Evolutionary conservation across 2,888 invertebrate genomes (phyloP).

Genomic region (Netelia virgata): DNA sequence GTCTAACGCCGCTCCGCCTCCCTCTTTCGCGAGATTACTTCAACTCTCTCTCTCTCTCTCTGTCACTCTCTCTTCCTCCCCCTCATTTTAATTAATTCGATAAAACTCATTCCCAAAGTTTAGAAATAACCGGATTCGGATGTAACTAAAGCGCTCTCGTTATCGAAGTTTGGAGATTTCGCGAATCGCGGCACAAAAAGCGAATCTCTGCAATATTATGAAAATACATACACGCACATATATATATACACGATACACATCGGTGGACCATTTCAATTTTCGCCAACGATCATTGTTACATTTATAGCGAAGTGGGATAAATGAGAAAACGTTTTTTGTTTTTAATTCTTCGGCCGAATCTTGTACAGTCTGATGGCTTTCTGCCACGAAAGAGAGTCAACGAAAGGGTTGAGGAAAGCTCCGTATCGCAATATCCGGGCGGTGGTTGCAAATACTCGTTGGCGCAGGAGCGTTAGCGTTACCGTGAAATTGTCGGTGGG

Average conservation of each 20-base stretch:
- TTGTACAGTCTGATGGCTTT: constrained; percentile 4
- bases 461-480: constrained; percentile 15
- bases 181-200: constrained; percentile 9
- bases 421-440: not conserved
- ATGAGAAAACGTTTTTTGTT: not conserved
- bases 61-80: not conserved
- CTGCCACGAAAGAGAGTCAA: not conserved
- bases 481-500: constrained; percentile 11
- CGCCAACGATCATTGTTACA: not conserved
- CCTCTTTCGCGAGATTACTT: not conserved
- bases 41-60: no score
- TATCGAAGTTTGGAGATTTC: constrained; percentile 25
- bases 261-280: not conserved
- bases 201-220: not conserved
- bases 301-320: not conserved
- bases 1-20: no score
- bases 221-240: not conserved
- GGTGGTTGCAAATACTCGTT: constrained; percentile 1
- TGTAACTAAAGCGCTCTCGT: constrained; percentile 12
- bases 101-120: not conserved
- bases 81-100: constrained; percentile 4
- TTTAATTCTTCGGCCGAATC: not conserved
- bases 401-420: not conserved
- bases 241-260: not conserved
- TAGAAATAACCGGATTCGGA: not conserved